phyloP scores from a whole-genome alignment of 1,140 invertebrate species.

The Atta colombica region DNA sequence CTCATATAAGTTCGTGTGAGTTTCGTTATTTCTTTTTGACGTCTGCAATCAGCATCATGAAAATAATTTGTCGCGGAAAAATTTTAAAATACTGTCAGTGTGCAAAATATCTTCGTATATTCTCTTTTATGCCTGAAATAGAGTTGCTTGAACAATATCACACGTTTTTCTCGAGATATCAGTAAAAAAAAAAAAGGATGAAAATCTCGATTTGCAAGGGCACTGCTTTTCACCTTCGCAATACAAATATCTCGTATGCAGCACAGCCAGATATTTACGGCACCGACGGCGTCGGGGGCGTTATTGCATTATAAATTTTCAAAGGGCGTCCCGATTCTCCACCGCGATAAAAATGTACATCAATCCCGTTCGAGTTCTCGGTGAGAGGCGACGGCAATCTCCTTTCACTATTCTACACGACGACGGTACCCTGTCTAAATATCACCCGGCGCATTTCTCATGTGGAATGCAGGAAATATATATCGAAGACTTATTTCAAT shows the following conservation, averaged over 20 bases:
- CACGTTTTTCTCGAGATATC: conserved; percentile 2
- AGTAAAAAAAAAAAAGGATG: background rate
- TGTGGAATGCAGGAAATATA: conserved; percentile 62
- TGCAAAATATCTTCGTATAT: background rate
- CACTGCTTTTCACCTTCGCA: conserved; percentile 40
- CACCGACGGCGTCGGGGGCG: conserved; percentile 11
- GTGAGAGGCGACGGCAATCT: background rate
- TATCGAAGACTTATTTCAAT: conserved; percentile 73
- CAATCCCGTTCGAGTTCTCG: conserved; percentile 55
- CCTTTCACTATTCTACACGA: conserved; percentile 41
- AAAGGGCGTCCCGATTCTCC: conserved; percentile 55
- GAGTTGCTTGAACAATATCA: background rate
- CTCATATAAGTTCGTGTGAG: conserved; percentile 6
- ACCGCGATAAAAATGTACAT: conserved; percentile 61
- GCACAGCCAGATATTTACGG: conserved; percentile 21
- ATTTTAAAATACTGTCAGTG: conserved; percentile 15
- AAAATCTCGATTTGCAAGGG: conserved; percentile 5
- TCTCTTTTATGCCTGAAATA: background rate
- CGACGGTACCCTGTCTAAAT: conserved; percentile 53
- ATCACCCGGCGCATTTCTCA: conserved; percentile 51
- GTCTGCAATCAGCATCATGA: background rate
- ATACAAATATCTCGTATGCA: conserved; percentile 13
- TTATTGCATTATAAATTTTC: conserved; percentile 74
- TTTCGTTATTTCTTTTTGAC: background rate
- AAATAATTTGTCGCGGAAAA: conserved; percentile 38